phyloP scores from a whole-genome alignment of 2,797 vertebrate genomes.

The Tinamus major region DNA sequence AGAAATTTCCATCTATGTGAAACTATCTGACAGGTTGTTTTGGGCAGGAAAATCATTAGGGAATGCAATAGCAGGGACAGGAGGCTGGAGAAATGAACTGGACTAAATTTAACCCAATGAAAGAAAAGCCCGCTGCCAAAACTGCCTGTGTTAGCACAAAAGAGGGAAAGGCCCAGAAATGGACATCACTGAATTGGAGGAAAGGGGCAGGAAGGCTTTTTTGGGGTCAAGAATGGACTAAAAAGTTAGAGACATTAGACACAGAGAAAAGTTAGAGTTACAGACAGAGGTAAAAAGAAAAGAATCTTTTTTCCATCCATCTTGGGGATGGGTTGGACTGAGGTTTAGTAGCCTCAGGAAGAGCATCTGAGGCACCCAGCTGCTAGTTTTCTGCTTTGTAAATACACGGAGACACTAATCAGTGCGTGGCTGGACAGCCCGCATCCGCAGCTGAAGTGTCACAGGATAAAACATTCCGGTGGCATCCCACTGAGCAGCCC shows the following conservation, averaged over 20 bases:
- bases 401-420: rapidly evolving
- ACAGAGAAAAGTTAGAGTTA: too few species aligned
- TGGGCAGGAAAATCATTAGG: slow-evolving; percentile 11
- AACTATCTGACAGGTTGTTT: background rate
- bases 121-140: slow-evolving; percentile 42
- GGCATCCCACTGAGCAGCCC: rapidly evolving
- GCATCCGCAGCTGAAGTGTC: too few species aligned
- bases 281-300: background rate
- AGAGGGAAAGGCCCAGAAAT: slow-evolving; percentile 32
- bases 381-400: background rate
- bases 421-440: rapidly evolving
- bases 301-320: background rate
- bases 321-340: background rate
- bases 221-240: background rate
- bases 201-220: slow-evolving; percentile 16
- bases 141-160: slow-evolving; percentile 1
- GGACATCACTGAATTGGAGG: background rate
- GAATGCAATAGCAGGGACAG: slow-evolving; percentile 2
- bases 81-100: background rate
- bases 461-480: background rate
- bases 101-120: slow-evolving; percentile 44
- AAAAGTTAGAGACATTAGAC: background rate
- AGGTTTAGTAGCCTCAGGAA: background rate
- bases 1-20: background rate
- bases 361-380: background rate